These are phyloP conservation scores for Euproctis similis DNA, from an alignment of 2,888 invertebrate genomes.

Conservation along the genomic window DNA sequence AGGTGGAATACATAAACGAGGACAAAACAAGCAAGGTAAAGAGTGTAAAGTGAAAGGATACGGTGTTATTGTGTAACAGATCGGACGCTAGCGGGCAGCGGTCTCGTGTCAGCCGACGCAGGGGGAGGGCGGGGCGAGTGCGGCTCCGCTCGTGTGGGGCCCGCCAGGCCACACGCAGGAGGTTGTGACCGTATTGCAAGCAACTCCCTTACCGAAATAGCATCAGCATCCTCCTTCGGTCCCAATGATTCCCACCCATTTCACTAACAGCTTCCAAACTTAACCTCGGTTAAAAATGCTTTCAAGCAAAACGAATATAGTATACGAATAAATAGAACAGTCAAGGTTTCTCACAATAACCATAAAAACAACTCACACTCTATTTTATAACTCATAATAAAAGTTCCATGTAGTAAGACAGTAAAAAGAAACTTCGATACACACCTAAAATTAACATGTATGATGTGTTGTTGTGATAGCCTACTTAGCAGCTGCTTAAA, in stretches of 20 bases:
- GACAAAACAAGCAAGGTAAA: slow-evolving; percentile 68
- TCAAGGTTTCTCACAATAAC: slow-evolving; percentile 10
- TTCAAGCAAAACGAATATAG: no score
- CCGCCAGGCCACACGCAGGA: slow-evolving; percentile 74
- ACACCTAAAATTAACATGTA: slow-evolving; percentile 24
- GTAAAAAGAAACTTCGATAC: slow-evolving; percentile 13
- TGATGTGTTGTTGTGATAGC: slow-evolving; percentile 25
- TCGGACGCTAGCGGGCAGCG: slow-evolving; percentile 71
- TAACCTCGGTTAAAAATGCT: no score
- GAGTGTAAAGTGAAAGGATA: slow-evolving; percentile 46
- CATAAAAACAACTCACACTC: no score
- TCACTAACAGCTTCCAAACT: no score
- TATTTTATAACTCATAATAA: slow-evolving; percentile 7
- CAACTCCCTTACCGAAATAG: slow-evolving; percentile 73
- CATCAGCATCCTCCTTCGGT: slow-evolving; percentile 47
- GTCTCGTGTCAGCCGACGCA: slow-evolving; percentile 67
- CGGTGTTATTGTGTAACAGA: slow-evolving; percentile 69
- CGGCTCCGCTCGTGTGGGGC: slow-evolving; percentile 76
- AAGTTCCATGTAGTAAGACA: slow-evolving; percentile 7
- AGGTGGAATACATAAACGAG: slow-evolving; percentile 70
- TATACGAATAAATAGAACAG: no score
- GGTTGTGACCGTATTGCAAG: slow-evolving; percentile 77
- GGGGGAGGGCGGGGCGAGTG: slow-evolving; percentile 75
- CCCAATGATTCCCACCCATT: slow-evolving; percentile 37
- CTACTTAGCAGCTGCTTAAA: slow-evolving; percentile 49